A percentile compares a stretch with the other conserved stretches of the same genome.
phyloP scores from a whole-genome alignment of 2,888 invertebrate genomes.

The Furcula furcula region DNA sequence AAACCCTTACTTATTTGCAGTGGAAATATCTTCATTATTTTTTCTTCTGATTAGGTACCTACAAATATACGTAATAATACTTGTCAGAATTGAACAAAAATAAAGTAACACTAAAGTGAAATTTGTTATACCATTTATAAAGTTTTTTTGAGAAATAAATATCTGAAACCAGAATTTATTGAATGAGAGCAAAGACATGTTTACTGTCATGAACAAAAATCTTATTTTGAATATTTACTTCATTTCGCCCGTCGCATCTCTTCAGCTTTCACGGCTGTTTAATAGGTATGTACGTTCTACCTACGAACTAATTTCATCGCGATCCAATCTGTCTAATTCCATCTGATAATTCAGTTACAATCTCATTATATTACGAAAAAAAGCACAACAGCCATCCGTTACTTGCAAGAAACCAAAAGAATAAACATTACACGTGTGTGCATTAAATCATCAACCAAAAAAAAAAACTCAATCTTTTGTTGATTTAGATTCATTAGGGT shows the following conservation, averaged over 20 bases:
- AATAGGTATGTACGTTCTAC: background rate
- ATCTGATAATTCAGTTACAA: conserved; percentile 1
- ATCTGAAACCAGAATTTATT: too few relatives aligned
- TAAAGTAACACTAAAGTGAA: background rate
- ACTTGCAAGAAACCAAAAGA: conserved; percentile 11
- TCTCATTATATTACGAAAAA: conserved; percentile 4
- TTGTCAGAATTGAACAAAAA: background rate
- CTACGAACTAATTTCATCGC: background rate
- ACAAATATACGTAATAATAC: background rate
- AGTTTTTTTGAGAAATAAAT: too few relatives aligned
- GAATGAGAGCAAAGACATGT: background rate
- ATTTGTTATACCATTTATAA: background rate
- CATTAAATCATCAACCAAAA: conserved; percentile 5
- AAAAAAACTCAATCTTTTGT: conserved; percentile 8
- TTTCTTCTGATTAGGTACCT: background rate
- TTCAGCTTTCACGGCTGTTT: background rate
- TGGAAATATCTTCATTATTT: too few relatives aligned
- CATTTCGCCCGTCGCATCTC: background rate
- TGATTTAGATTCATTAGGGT: conserved; percentile 15
- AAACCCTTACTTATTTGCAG: too few relatives aligned
- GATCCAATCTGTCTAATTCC: background rate
- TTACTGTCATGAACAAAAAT: conserved; percentile 6
- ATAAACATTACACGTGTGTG: conserved; percentile 4
- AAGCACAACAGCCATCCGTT: conserved; percentile 9
- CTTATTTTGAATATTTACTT: conserved; percentile 5